A percentile compares a stretch with the other conserved stretches of the same genome.
phyloP scores from a whole-genome alignment of 2,888 invertebrate genomes.

The Microdon myrmicae region DNA sequence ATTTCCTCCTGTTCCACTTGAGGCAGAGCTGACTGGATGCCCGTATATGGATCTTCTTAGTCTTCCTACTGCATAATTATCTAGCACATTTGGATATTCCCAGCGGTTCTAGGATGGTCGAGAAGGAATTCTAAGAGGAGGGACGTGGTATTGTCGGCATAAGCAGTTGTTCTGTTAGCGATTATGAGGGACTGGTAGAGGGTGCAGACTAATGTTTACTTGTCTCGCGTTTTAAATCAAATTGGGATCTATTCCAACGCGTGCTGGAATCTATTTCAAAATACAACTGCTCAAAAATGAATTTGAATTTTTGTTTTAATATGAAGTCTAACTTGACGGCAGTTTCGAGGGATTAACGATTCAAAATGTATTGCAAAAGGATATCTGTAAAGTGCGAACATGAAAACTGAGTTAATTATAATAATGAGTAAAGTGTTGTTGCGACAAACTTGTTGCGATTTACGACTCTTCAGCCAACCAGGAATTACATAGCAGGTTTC shows the following conservation, averaged over 20 bases:
- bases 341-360: no score
- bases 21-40: slow-evolving; percentile 5
- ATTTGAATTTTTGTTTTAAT: slow-evolving; percentile 41
- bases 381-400: no score
- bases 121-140: slow-evolving; percentile 20
- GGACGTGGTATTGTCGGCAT: slow-evolving; percentile 19
- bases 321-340: no score
- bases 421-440: background rate
- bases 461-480: no score
- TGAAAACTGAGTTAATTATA: background rate
- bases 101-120: slow-evolving; percentile 11
- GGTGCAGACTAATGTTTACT: slow-evolving; percentile 25
- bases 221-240: slow-evolving; percentile 35
- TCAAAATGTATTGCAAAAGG: no score
- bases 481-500: no score
- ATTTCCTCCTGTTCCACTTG: slow-evolving; percentile 26
- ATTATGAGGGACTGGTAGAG: slow-evolving; percentile 33
- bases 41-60: slow-evolving; percentile 35
- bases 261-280: slow-evolving; percentile 41
- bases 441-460: no score
- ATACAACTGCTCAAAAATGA: slow-evolving; percentile 44
- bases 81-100: slow-evolving; percentile 40
- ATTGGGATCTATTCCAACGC: slow-evolving; percentile 40
- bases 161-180: slow-evolving; percentile 11
- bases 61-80: slow-evolving; percentile 23